Conservation (phyloP, 2,888 invertebrate genomes). For the Sinelater perroti region DNA sequence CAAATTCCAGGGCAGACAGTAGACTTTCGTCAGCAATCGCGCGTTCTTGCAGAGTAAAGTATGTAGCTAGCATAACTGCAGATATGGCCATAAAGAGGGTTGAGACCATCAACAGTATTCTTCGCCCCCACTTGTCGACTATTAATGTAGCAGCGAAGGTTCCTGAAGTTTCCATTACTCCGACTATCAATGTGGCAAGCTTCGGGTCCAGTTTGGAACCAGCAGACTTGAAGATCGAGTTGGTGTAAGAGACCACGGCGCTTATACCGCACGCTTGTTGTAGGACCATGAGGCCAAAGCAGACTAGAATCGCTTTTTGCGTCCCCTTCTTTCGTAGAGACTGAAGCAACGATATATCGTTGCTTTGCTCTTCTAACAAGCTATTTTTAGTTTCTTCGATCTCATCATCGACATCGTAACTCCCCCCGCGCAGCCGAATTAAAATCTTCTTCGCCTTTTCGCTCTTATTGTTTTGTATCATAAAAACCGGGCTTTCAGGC, state of each 20-base stretch:
- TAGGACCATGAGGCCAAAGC: conserved; percentile 85
- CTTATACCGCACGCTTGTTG: conserved; percentile 89
- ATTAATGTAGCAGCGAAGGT: conserved; percentile 79
- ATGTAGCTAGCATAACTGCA: conserved; percentile 74
- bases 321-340: conserved; percentile 66
- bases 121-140: conserved; percentile 83
- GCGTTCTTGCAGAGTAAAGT: conserved; percentile 66
- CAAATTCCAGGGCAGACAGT: conserved; percentile 70
- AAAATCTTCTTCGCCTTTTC: conserved; percentile 76
- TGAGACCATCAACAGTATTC: conserved; percentile 77
- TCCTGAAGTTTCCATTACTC: conserved; percentile 79
- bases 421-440: conserved; percentile 75
- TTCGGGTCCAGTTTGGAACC: conserved; percentile 67
- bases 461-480: conserved; percentile 70
- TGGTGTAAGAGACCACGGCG: conserved; percentile 82
- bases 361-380: conserved; percentile 64
- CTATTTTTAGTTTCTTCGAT: conserved; percentile 67
- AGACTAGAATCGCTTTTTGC: conserved; percentile 73
- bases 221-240: conserved; percentile 75
- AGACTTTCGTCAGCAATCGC: conserved; percentile 55
- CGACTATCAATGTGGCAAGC: conserved; percentile 79
- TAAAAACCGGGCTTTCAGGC: conserved; percentile 82
- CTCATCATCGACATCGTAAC: conserved; percentile 78
- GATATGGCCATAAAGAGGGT: conserved; percentile 75
- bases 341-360: conserved; percentile 65